phyloP scores from a whole-genome alignment of 2,797 vertebrate species.

The Poeciliopsis presidionis region DNA sequence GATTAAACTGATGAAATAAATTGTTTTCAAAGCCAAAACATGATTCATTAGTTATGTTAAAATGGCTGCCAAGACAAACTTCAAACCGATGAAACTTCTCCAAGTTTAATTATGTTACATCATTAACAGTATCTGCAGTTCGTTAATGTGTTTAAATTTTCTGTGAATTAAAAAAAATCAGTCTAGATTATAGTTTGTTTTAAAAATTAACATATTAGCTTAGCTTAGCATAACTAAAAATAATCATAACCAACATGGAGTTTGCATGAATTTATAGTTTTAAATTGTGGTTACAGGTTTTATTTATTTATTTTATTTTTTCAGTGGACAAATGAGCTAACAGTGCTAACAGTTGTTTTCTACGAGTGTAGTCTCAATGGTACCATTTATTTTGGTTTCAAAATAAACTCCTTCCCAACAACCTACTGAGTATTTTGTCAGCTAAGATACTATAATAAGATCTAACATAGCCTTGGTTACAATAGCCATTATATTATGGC shows the following conservation, averaged over 20 bases:
- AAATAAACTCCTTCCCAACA: neutral
- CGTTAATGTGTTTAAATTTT: neutral
- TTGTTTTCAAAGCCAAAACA: neutral
- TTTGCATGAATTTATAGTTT: neutral
- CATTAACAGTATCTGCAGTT: neutral
- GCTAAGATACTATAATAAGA: neutral
- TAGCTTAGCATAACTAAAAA: neutral
- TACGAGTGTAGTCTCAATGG: neutral
- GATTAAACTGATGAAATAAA: neutral
- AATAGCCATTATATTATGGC: neutral
- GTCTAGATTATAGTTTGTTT: neutral
- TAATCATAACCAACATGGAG: neutral
- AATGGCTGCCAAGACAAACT: neutral
- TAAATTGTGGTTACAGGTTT: neutral
- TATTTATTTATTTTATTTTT: neutral
- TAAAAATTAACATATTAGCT: neutral
- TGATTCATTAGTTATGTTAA: neutral
- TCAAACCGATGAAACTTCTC: neutral
- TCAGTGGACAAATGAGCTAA: neutral
- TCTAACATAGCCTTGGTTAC: neutral
- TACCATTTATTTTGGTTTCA: neutral
- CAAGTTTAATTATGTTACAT: too few relatives aligned
- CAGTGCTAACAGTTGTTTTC: neutral
- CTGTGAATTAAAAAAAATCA: neutral
- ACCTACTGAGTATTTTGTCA: neutral